Evolutionary conservation across 2,888 invertebrate species (phyloP), one percentile per base, ranked within the genome.

Genomic region (Mamestra brassicae): DNA sequence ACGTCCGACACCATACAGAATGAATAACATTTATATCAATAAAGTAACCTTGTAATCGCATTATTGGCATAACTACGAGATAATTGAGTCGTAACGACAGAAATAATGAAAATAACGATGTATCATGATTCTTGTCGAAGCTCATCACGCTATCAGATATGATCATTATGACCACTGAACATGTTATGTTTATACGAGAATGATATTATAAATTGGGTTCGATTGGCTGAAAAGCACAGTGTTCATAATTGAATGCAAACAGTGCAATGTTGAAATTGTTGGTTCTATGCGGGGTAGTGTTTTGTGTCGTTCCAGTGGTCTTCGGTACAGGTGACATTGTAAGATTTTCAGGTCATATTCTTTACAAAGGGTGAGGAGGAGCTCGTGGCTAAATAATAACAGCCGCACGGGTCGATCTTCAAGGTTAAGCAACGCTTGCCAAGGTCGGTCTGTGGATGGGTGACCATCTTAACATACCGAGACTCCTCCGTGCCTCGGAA

Each of bases 141-240:
- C 45, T 52, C 36, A 72, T 52, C 80, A 76, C 45, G 76, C 50
- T 10, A 79, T 58, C 6, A 26, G 76, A 76, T 76, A 63, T 3
- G 34, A 89, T 85, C 72, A 92, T 54, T 68, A 84, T 69, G 47
- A 36, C n/a, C 38, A 54, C 7, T 69, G 26, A 67, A 57, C 84
- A 82, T 80, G 81, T 4, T 7, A 80, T 58, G 57, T 69, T 47
- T 45, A 26, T 57, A 50, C 52, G 58, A 72, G 50, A 61, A 60
- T 50, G 90, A 77, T 84, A 87, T 78, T 71, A 81, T 80, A 78
- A 70, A 84, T 80, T 70, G 45, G 42, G 52, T 55, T 55, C 67
- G 47, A 54, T 82, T 54, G 71, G 26, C 11, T 54, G 13, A 26
- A 15, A 42, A 52, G 15, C 13, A 6, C 5, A 45, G 58, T 64